Conservation (phyloP, 2,888 invertebrate genomes). For the Cyaniris semiargus region DNA sequence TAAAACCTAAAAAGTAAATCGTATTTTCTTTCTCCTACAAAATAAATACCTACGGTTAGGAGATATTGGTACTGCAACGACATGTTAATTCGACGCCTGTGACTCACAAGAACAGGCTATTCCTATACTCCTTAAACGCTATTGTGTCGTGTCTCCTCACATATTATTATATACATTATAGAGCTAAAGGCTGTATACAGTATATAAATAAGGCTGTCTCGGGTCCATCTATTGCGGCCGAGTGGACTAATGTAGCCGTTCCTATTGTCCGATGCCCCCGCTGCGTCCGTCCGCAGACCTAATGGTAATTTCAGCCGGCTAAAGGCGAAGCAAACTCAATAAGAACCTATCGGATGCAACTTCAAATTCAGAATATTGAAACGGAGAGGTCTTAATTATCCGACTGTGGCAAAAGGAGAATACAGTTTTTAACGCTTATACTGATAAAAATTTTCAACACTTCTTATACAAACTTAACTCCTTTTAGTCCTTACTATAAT, state of each 20-base stretch:
- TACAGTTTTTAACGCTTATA: too few species aligned
- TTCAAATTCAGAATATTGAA: not conserved
- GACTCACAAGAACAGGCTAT: too few species aligned
- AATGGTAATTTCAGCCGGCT: not conserved
- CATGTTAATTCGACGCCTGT: too few species aligned
- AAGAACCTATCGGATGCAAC: not conserved
- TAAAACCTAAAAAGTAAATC: too few species aligned
- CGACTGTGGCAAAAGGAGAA: not conserved
- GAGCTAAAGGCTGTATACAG: too few species aligned
- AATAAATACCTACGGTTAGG: too few species aligned
- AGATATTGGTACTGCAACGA: too few species aligned
- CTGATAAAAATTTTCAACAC: too few species aligned
- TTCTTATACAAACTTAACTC: too few species aligned
- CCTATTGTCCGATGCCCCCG: conserved; percentile 44
- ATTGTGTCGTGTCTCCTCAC: not conserved
- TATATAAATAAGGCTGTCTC: not conserved
- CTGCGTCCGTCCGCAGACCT: conserved; percentile 41
- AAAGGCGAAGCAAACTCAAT: conserved; percentile 10
- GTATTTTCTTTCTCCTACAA: too few species aligned
- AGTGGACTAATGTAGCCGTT: conserved; percentile 10
- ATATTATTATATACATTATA: not conserved
- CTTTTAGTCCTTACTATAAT: too few species aligned
- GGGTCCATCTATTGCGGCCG: not conserved
- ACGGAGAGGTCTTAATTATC: not conserved
- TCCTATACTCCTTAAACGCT: not conserved